phyloP scores from a whole-genome alignment of 2,888 invertebrate species.

The Macaria notata region DNA sequence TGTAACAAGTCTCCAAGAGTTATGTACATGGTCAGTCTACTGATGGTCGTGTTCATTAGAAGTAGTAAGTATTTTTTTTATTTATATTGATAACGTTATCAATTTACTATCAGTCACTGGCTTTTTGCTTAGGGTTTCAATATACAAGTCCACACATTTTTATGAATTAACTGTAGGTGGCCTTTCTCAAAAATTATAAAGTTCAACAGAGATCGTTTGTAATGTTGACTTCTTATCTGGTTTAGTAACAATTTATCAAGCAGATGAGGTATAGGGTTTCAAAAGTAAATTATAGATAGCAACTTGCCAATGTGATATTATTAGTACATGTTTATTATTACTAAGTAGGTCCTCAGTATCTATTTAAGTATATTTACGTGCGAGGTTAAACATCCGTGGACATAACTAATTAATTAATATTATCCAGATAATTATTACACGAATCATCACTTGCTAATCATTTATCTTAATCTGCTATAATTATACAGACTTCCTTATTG shows the following conservation, averaged over 20 bases:
- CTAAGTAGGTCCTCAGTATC: conserved; percentile 1
- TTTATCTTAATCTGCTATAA: too few species aligned
- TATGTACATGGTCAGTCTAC: conserved; percentile 84
- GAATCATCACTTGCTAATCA: too few species aligned
- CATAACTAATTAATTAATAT: not conserved
- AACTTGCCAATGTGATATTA: not conserved
- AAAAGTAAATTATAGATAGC: not conserved
- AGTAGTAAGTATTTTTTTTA: conserved; percentile 77
- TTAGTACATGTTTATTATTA: too few species aligned
- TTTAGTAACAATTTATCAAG: too few species aligned
- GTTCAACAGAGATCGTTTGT: too few species aligned
- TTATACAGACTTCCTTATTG: too few species aligned
- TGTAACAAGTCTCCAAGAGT: conserved; percentile 82
- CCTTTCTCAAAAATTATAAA: too few species aligned
- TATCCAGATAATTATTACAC: conserved; percentile 2
- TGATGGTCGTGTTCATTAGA: conserved; percentile 82
- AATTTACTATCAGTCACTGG: conserved; percentile 6
- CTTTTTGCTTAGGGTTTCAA: not conserved
- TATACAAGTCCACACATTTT: not conserved
- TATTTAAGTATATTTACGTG: conserved; percentile 15
- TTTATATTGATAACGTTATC: conserved; percentile 4
- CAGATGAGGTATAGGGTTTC: too few species aligned
- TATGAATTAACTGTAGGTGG: too few species aligned
- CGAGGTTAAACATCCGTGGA: not conserved
- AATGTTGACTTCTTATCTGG: too few species aligned